phyloP scores from a whole-genome alignment of 2,113 vertebrate species.

The Dendrocopos noguchii region DNA sequence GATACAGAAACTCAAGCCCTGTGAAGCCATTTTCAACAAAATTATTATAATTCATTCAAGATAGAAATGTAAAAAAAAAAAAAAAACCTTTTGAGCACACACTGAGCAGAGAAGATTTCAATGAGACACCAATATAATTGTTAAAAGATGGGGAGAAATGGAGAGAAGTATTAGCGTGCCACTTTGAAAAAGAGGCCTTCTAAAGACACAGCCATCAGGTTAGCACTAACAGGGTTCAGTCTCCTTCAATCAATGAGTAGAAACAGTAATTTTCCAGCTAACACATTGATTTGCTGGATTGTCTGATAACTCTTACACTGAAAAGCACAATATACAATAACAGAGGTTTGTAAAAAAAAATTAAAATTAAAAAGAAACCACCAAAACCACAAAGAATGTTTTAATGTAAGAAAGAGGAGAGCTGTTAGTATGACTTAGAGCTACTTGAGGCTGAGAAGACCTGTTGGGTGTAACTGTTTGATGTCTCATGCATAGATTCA shows the following conservation, averaged over 20 bases:
- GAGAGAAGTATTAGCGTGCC: conserved; percentile 23
- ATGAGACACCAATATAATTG: conserved; percentile 57
- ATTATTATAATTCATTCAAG: conserved; percentile 72
- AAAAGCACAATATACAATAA: neutral
- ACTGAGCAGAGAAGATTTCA: conserved; percentile 41
- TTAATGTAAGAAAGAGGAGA: neutral
- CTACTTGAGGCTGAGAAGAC: neutral
- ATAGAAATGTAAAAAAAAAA: conserved; percentile 61
- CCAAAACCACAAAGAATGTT: too few species aligned
- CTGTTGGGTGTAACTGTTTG: neutral
- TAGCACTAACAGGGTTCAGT: neutral
- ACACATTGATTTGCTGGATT: too few species aligned
- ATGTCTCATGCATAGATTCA: neutral
- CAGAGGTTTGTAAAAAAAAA: too few species aligned
- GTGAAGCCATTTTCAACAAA: conserved; percentile 47
- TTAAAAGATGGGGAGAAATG: conserved; percentile 19
- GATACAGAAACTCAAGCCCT: conserved; percentile 35
- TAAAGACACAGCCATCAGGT: neutral
- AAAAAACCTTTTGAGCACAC: conserved; percentile 57
- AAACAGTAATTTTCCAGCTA: too few species aligned
- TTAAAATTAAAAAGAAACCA: too few species aligned
- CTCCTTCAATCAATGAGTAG: neutral
- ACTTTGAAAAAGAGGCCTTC: neutral
- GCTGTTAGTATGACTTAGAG: neutral
- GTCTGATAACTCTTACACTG: neutral